Evolutionary conservation across 1,140 invertebrate species (phyloP).

Genomic region (Diorhabda sublineata): DNA sequence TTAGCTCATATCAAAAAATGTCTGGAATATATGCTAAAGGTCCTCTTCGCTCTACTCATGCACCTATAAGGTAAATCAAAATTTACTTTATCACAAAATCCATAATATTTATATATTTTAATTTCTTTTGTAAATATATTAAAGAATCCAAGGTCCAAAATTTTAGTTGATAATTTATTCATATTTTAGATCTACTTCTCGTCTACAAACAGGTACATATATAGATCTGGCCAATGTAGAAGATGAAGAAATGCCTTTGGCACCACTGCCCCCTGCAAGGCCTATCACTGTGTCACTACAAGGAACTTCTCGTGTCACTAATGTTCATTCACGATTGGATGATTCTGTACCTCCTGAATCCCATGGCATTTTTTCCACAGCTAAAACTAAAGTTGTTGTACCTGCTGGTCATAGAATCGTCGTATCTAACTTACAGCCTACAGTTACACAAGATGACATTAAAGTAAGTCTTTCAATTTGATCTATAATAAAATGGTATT

Average conservation of each 20-base stretch:
- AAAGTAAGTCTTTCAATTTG: conserved; percentile 53
- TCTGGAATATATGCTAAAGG: conserved; percentile 12
- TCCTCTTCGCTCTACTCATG: conserved; percentile 7
- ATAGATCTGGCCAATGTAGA: conserved; percentile 45
- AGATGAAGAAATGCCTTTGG: conserved; percentile 46
- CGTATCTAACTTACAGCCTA: conserved; percentile 80
- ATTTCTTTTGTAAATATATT: too few species aligned
- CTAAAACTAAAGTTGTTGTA: conserved; percentile 50
- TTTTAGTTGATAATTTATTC: too few species aligned
- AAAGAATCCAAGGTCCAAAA: too few species aligned
- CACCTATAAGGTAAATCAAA: not conserved
- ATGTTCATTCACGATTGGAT: conserved; percentile 52
- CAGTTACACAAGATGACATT: conserved; percentile 85
- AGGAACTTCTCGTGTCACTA: conserved; percentile 31
- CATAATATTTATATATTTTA: too few species aligned
- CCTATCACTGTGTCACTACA: conserved; percentile 31
- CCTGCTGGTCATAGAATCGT: conserved; percentile 69
- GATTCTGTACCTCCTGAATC: conserved; percentile 48
- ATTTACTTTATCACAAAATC: too few species aligned
- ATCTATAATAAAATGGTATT: not conserved
- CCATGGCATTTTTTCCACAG: conserved; percentile 51
- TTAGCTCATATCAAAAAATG: conserved; percentile 11
- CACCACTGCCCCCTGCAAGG: conserved; percentile 8
- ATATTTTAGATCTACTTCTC: conserved; percentile 14
- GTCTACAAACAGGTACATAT: conserved; percentile 29